Percentiles rank a stretch among this genome's conserved stretches.
These are phyloP conservation scores for Macropodus opercularis DNA, from an alignment of 2,797 vertebrate species.

Conservation along the genomic window DNA sequence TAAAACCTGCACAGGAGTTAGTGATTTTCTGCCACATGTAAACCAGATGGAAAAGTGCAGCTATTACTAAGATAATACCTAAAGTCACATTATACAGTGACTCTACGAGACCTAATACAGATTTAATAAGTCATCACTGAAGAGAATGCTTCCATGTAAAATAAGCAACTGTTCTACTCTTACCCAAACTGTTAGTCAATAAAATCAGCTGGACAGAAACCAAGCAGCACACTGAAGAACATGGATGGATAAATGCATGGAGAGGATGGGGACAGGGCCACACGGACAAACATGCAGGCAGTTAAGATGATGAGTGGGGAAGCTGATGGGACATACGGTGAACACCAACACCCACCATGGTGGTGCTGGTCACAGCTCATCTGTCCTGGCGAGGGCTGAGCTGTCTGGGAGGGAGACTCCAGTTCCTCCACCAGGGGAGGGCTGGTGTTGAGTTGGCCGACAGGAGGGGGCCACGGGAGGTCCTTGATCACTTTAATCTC, in stretches of 20 bases:
- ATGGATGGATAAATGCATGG: not conserved
- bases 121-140: constrained; percentile 26
- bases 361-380: constrained; percentile 88
- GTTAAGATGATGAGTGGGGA: constrained; percentile 1
- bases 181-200: constrained; percentile 1
- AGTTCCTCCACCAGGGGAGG: constrained; percentile 85
- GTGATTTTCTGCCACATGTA: constrained; percentile 79
- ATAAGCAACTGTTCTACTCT: not conserved
- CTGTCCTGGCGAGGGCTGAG: constrained; percentile 83
- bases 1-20: constrained; percentile 68
- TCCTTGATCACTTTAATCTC: constrained; percentile 99
- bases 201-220: not conserved
- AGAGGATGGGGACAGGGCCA: not conserved
- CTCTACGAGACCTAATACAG: constrained; percentile 32
- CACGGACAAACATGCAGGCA: constrained; percentile 8
- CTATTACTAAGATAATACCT: constrained; percentile 55
- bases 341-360: constrained; percentile 91
- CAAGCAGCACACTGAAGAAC: constrained; percentile 1
- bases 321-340: constrained; percentile 37
- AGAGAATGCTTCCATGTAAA: constrained; percentile 1
- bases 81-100: constrained; percentile 35
- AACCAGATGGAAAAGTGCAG: constrained; percentile 75
- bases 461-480: constrained; percentile 97
- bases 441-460: constrained; percentile 94
- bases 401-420: constrained; percentile 82